Evolutionary conservation across 2,113 vertebrate species (phyloP), one percentile per base, ranked within the genome.

Genomic region (Dromaius novaehollandiae): DNA sequence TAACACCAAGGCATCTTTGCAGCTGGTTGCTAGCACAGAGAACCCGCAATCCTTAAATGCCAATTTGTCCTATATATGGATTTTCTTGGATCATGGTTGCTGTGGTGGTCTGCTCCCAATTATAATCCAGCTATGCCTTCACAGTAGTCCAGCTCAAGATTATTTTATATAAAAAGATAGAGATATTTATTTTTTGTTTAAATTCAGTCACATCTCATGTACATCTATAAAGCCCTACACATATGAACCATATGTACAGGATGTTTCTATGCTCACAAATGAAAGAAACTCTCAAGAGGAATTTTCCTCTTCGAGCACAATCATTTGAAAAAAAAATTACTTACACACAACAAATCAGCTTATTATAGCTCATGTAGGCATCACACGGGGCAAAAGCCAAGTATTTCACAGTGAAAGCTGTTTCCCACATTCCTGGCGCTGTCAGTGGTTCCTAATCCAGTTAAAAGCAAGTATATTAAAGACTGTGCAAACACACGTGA

Each of bases 311-410:
- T n/a, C 48, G 81, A 56, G 56, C 3, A 48, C 14, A 66, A 71
- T 66, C 18, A 74, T 85, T 88, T 78, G 42, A 64, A 56, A 32
- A 86, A 80, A 86, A 20, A 34, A 32, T 63, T 81, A 15, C 0
- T 2, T 55, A 76, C 19, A 66, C 21, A 51, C 50, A 90, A 55
- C 16, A 91, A 60, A 82, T 51, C n/a, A 51, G 6, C 13, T 78
- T 88, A 61, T 89, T 95, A 61, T 34, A 82, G 58, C 30, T 90
- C 69, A 19, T 9, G 30, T 40, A 89, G 71, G 50, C 71, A 94
- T 60, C n/a, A 36, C 19, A 75, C 0, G 46, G 60, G 85, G 51
- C 68, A 91, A 88, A 95, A 85, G 74, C n/a, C 51, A 90, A 73
- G 32, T 20, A 42, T 70, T 89, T 66, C 0, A 9, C 44, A 81